A percentile compares a stretch with the other conserved stretches of the same genome.
Conservation (phyloP, 2,113 vertebrate genomes). For the Lophochroa leadbeateri region DNA sequence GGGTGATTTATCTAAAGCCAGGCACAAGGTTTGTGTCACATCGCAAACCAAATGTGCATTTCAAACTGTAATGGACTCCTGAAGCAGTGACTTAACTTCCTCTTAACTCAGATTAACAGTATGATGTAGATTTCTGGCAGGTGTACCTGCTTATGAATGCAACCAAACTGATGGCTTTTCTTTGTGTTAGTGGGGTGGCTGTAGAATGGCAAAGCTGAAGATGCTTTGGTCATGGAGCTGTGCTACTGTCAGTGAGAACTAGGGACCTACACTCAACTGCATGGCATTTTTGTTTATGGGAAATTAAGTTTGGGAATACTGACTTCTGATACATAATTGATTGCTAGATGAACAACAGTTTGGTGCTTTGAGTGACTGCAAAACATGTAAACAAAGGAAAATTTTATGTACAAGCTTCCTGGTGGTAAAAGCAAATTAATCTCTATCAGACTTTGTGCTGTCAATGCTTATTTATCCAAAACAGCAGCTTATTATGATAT, state of each 20-base stretch:
- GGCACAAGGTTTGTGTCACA: not conserved
- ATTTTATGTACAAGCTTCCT: not conserved
- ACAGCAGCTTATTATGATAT: not conserved
- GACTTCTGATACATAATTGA: not conserved
- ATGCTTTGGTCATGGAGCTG: not conserved
- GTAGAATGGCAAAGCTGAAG: not conserved
- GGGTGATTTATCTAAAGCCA: not conserved
- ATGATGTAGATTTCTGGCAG: not conserved
- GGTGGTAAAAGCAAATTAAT: not conserved
- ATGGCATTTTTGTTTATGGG: not conserved
- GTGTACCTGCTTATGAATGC: not conserved
- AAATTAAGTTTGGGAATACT: not conserved
- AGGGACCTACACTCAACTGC: not conserved
- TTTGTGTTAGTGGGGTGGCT: not conserved
- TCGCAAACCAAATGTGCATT: not conserved
- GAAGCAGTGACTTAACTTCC: not conserved
- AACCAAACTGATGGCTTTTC: not conserved
- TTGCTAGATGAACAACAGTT: not conserved
- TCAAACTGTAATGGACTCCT: not conserved
- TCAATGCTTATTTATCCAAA: slow-evolving; percentile 37
- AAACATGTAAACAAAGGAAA: not conserved
- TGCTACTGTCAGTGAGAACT: not conserved
- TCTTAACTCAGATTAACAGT: not conserved
- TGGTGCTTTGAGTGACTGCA: not conserved
- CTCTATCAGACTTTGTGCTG: not conserved